Evolutionary conservation across 2,797 vertebrate species (phyloP).

Genomic region (Pangasius sanitwongsei): DNA sequence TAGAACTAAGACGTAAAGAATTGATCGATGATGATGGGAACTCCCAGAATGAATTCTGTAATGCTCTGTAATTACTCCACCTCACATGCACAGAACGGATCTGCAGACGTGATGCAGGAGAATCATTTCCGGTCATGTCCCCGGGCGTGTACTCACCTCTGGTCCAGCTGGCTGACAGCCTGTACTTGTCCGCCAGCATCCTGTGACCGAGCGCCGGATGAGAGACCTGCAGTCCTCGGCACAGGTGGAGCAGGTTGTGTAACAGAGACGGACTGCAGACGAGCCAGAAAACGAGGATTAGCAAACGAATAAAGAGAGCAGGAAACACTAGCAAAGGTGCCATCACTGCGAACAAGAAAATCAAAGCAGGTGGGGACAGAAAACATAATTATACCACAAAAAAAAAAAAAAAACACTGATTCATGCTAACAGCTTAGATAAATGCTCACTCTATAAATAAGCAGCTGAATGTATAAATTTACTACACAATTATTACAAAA

Average conservation of each 20-base stretch:
- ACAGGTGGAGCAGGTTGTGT: conserved; percentile 84
- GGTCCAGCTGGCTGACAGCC: conserved; percentile 78
- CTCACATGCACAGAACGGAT: not conserved
- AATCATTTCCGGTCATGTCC: not conserved
- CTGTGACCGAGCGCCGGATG: conserved; percentile 77
- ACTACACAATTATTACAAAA: not conserved
- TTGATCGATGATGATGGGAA: not conserved
- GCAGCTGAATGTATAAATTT: not conserved
- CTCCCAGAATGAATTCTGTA: too few relatives aligned
- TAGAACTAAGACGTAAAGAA: too few relatives aligned
- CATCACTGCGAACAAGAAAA: not conserved
- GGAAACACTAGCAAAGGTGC: not conserved
- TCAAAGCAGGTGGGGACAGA: not conserved
- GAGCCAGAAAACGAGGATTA: not conserved
- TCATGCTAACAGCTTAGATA: too few relatives aligned
- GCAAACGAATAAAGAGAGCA: not conserved
- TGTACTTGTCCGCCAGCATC: conserved; percentile 79
- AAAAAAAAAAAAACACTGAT: too few relatives aligned
- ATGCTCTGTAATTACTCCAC: not conserved
- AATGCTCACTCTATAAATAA: not conserved
- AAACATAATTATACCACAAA: too few relatives aligned
- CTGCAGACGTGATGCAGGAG: not conserved
- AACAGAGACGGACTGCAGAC: conserved; percentile 80
- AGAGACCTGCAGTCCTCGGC: conserved; percentile 74
- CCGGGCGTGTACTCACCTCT: conserved; percentile 76